Base-by-base conservation (phyloP, 1,140 invertebrate genomes). In the Proales similis region DNA sequence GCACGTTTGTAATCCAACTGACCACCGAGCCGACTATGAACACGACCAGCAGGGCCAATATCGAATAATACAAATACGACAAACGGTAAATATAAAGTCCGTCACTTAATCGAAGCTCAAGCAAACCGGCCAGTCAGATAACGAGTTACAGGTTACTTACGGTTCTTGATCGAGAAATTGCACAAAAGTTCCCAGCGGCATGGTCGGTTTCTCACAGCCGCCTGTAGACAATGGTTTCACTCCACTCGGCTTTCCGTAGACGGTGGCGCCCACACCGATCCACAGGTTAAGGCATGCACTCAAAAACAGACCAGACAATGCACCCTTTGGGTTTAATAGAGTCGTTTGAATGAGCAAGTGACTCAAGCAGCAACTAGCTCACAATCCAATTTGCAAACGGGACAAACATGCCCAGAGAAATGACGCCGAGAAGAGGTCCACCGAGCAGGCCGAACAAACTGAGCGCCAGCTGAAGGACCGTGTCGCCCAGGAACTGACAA, bases 321-420 rank as follows among this genome's bases (percentile, higher is more conserved):
- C 51, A 1, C 51, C 51, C 51, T 57, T 27, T 12, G 20, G 20
- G 1, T 32, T 27, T 19, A 7, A n/a, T 32, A 33, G n/a, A 32
- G 14, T 24, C 6, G n/a, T 19, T 46, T 33, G 2, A 53, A 36
- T 38, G 12, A 11, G 14, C 24, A 53, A 36, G 5, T 26, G 42
- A 12, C 38, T 20, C 17, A 11, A 9, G 2, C 19, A 12, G 29
- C 38, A 19, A 19, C 17, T 17, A 12, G 38, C 48, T 42, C 0
- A 86, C 87, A 26, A 87, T 87, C 86, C 89, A 83, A 24, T 82
- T 80, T 71, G 88, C 85, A 79, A 81, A 86, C 1, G 87, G 87
- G 79, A 65, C 39, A 68, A 88, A 87, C 82, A 91, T 90, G 47
- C 88, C 89, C 20, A 91, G 71, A 0, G 85, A 84, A 70, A 91